Evolutionary conservation across 2,888 invertebrate genomes (phyloP).

Genomic region (Ennomos quercinarius): DNA sequence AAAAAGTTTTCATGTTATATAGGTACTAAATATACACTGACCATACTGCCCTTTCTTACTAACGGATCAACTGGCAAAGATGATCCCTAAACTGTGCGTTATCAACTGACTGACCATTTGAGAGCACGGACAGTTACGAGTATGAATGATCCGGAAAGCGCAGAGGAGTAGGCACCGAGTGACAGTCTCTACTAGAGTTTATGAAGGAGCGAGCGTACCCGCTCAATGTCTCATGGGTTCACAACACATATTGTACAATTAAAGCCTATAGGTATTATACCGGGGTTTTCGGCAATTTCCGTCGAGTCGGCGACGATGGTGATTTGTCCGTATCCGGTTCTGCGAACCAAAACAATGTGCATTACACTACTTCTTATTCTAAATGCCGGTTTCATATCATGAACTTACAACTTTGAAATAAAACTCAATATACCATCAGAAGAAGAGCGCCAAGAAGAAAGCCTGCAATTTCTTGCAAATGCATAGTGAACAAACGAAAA

Average conservation of each 20-base stretch:
- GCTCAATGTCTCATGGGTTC: slow-evolving; percentile 80
- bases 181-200: slow-evolving; percentile 81
- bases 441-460: slow-evolving; percentile 23
- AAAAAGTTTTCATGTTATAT: slow-evolving; percentile 19
- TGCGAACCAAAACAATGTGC: slow-evolving; percentile 83
- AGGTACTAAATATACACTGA: slow-evolving; percentile 2
- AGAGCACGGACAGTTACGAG: slow-evolving; percentile 53
- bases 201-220: slow-evolving; percentile 66
- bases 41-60: slow-evolving; percentile 12
- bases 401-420: slow-evolving; percentile 9
- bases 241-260: slow-evolving; percentile 85
- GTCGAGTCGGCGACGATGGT: slow-evolving; percentile 95
- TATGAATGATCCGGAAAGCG: slow-evolving; percentile 71
- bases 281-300: slow-evolving; percentile 98
- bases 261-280: slow-evolving; percentile 91
- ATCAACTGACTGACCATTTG: slow-evolving; percentile 58
- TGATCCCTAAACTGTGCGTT: slow-evolving; percentile 61
- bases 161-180: slow-evolving; percentile 83
- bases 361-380: slow-evolving; percentile 54
- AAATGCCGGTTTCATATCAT: slow-evolving; percentile 14
- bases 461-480: slow-evolving; percentile 22
- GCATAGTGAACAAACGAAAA: slow-evolving; percentile 13
- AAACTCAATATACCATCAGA: slow-evolving; percentile 23
- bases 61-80: slow-evolving; percentile 38
- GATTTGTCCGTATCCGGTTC: slow-evolving; percentile 95